A percentile compares a stretch with the other conserved stretches of the same genome.
phyloP scores from a whole-genome alignment of 2,888 invertebrate species.

The Drosophila fungiperda region DNA sequence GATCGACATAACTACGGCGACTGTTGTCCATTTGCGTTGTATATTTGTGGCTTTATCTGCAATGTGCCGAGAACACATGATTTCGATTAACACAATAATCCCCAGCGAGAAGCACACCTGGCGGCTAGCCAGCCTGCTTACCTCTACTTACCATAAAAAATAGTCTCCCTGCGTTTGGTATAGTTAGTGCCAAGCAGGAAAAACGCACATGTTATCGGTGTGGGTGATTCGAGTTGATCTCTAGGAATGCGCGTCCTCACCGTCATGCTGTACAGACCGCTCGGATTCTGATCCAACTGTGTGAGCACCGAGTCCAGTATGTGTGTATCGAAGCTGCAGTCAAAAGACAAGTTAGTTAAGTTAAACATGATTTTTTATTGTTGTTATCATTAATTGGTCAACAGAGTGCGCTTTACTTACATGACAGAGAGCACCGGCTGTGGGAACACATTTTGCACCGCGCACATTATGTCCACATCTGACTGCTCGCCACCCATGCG shows the following conservation, averaged over 20 bases:
- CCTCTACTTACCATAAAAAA: constrained; percentile 85
- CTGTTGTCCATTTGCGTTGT: constrained; percentile 85
- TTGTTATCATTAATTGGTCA: background rate
- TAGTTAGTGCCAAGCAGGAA: constrained; percentile 85
- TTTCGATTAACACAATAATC: constrained; percentile 9
- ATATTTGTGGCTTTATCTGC: constrained; percentile 84
- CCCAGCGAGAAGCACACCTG: background rate
- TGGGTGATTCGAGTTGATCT: constrained; percentile 85
- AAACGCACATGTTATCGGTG: constrained; percentile 85
- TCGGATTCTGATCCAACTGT: constrained; percentile 83
- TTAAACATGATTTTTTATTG: background rate
- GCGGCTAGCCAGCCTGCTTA: constrained; percentile 62
- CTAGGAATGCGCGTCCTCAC: constrained; percentile 84
- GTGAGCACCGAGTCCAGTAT: constrained; percentile 83
- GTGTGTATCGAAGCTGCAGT: constrained; percentile 81
- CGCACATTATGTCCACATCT: constrained; percentile 84
- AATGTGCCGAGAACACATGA: background rate
- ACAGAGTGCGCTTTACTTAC: constrained; percentile 68
- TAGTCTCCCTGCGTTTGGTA: constrained; percentile 85
- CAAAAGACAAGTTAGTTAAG: no score
- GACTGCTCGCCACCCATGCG: constrained; percentile 83
- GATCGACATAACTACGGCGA: constrained; percentile 85
- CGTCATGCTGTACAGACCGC: constrained; percentile 84
- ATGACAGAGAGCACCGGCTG: constrained; percentile 83
- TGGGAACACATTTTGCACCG: constrained; percentile 84